These are phyloP conservation scores for Thomomys bottae DNA, from an alignment of 2,113 vertebrate genomes.

Conservation along the genomic window DNA sequence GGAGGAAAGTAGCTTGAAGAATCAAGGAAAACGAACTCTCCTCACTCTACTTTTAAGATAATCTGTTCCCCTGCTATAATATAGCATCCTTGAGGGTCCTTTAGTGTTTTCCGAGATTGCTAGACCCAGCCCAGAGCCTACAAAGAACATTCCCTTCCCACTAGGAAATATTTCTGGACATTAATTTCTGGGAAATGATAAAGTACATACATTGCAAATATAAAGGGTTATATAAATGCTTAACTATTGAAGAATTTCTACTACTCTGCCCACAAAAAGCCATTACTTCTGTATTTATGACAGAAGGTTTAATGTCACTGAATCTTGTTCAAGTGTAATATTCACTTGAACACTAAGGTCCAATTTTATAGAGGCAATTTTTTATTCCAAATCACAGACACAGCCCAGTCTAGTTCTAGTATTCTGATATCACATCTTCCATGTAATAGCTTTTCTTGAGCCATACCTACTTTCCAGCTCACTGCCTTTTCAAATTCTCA, in stretches of 20 bases:
- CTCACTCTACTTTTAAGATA: background rate
- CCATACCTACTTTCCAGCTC: slow-evolving; percentile 58
- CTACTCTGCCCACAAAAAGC: slow-evolving; percentile 70
- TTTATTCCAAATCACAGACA: slow-evolving; percentile 78
- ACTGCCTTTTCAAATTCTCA: slow-evolving; percentile 26
- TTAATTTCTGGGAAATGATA: slow-evolving; percentile 70
- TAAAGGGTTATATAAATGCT: slow-evolving; percentile 78
- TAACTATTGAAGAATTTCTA: slow-evolving; percentile 70
- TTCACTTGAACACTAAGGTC: slow-evolving; percentile 73
- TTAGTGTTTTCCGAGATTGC: slow-evolving; percentile 25
- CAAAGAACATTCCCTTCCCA: slow-evolving; percentile 29
- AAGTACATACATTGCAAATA: slow-evolving; percentile 68
- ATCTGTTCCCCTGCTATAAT: background rate
- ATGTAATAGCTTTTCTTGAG: slow-evolving; percentile 66
- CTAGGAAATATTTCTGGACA: slow-evolving; percentile 56
- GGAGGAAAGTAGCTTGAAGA: background rate
- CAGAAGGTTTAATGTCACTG: slow-evolving; percentile 70
- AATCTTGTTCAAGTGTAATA: slow-evolving; percentile 76
- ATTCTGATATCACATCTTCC: slow-evolving; percentile 63
- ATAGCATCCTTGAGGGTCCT: background rate
- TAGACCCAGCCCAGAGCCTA: background rate
- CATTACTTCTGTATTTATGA: slow-evolving; percentile 75
- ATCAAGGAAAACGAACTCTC: background rate
- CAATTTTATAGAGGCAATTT: slow-evolving; percentile 75
- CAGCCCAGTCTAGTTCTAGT: slow-evolving; percentile 63